Base-by-base conservation (phyloP, 2,797 vertebrate species). In the Cetoscarus ocellatus region DNA sequence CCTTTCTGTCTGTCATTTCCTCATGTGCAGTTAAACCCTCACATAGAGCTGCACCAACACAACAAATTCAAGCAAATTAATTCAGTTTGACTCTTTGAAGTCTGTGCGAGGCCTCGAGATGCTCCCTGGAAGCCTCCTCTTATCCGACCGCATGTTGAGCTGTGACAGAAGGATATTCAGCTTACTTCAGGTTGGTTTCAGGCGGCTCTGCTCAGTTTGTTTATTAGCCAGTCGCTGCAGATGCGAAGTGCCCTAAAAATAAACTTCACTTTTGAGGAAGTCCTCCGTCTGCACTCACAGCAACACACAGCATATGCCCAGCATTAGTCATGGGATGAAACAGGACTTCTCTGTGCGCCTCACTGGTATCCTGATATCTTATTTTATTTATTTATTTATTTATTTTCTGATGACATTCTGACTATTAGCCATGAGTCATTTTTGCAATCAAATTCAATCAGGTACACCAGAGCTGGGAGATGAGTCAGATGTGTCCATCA, bases 401-500 rank as follows among this genome's bases (percentile, higher is more conserved):
- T 2, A 43, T 8, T 51, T 50, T 59, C 36, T 53, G 48, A 68
- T 58, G 48, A 55, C 34, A 39, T 45, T 65, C 56, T 40, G 27
- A 54, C 39, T 67, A 80, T 71, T 19, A 50, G 13, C 27, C 18
- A 49, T 69, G 65, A 81, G 50, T 76, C 69, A 67, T 50, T 45
- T 56, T 12, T 59, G 43, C 36, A 39, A 42, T 71, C 54, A 65
- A 34, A 77, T 58, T 34, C 1, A 40, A 65, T 80, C 65, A 57
- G 48, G 57, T 51, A 15, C 7, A 15, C 39, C 3, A 5, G 18
- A 57, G 50, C 70, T 39, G 45, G 42, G 49, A 58, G 10, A 38
- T 70, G 79, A 82, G 54, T 82, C 75, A 86, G 57, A 68, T 60
- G 68, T 47, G 53, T 63, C 56, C 55, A 49, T 3, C 6, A 5